These are phyloP conservation scores for Hyperoplus immaculatus DNA, from an alignment of 2,797 vertebrate genomes.

Conservation along the genomic window DNA sequence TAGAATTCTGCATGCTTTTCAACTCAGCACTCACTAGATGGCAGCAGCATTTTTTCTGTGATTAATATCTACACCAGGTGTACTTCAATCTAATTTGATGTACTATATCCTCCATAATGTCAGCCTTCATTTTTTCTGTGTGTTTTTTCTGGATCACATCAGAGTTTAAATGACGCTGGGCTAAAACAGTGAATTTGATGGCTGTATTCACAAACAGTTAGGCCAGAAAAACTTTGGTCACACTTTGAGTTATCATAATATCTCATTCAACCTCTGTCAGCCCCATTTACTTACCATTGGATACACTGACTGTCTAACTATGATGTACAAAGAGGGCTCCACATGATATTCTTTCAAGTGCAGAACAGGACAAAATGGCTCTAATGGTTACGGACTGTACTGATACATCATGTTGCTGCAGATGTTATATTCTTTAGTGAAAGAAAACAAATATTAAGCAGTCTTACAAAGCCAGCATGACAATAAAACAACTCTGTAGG, in stretches of 20 bases:
- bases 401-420: conserved; percentile 67
- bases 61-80: background rate
- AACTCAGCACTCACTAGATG: conserved; percentile 69
- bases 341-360: conserved; percentile 16
- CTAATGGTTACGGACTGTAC: conserved; percentile 55
- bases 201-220: background rate
- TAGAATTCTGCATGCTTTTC: rapidly evolving
- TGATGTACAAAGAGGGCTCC: conserved; percentile 30
- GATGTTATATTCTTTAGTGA: conserved; percentile 39
- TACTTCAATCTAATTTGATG: background rate
- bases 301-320: conserved; percentile 13
- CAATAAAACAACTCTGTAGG: conserved; percentile 53
- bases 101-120: too few species aligned
- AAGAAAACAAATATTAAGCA: conserved; percentile 26
- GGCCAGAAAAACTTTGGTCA: conserved; percentile 3
- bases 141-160: background rate
- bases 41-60: conserved; percentile 55
- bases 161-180: too few species aligned
- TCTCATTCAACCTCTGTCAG: background rate
- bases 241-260: conserved; percentile 8
- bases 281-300: conserved; percentile 11
- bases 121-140: background rate
- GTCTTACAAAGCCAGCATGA: conserved; percentile 40
- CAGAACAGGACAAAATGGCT: conserved; percentile 66
- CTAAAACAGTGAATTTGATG: too few species aligned